phyloP scores from a whole-genome alignment of 64 coral and sea anemone species.

The Montipora capricornis region DNA sequence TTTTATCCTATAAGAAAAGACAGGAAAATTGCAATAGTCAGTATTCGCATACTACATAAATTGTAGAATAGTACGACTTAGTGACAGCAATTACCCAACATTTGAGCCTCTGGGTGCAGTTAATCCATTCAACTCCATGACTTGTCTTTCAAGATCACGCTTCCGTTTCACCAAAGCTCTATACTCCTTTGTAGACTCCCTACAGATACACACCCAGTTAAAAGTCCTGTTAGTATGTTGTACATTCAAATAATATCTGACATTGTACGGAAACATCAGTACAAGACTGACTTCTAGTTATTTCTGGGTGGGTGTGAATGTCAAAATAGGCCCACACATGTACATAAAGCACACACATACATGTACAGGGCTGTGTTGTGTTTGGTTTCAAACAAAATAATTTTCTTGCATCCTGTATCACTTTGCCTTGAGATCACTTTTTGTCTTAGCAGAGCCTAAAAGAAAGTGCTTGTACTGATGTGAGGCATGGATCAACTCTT shows the following conservation, averaged over 20 bases:
- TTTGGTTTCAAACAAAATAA: not conserved
- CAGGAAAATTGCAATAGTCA: not conserved
- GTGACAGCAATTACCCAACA: not conserved
- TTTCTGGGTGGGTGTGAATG: not conserved
- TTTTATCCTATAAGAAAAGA: not conserved
- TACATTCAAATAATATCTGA: too few species aligned
- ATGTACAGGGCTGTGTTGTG: not conserved
- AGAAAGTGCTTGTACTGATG: too few species aligned
- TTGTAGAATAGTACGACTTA: too few species aligned
- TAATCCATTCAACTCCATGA: slow-evolving; percentile 45
- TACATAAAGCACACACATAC: too few species aligned
- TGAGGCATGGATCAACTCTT: too few species aligned
- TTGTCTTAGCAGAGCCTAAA: too few species aligned
- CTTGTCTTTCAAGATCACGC: slow-evolving; percentile 78
- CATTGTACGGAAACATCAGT: not conserved
- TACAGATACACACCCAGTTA: slow-evolving; percentile 17
- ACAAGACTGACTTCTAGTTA: not conserved
- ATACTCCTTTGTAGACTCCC: slow-evolving; percentile 83
- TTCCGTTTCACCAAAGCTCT: slow-evolving; percentile 76
- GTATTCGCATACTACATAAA: not conserved
- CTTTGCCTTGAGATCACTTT: too few species aligned
- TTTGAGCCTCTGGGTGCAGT: slow-evolving; percentile 22
- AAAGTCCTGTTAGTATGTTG: not conserved
- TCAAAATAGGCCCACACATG: too few species aligned
- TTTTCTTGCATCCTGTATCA: not conserved